Conservation (phyloP, 2,888 invertebrate species). For the Lycia hirtaria region DNA sequence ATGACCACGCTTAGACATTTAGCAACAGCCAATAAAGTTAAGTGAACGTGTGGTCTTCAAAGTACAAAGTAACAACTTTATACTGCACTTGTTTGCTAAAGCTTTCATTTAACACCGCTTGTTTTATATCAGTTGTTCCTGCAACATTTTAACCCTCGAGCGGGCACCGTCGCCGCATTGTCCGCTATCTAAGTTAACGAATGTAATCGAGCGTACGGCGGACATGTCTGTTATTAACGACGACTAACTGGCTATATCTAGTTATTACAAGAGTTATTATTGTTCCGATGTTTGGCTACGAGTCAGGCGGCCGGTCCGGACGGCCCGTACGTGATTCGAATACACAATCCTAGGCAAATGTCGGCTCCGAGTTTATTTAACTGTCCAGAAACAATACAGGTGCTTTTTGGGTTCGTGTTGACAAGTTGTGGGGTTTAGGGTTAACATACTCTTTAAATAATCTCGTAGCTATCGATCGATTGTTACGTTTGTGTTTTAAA, state of each 20-base stretch:
- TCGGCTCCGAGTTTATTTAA: slow-evolving; percentile 40
- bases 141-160: slow-evolving; percentile 45
- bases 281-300: slow-evolving; percentile 43
- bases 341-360: slow-evolving; percentile 38
- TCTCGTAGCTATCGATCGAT: slow-evolving; percentile 15
- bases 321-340: slow-evolving; percentile 32
- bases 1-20: too few species aligned
- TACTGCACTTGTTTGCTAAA: too few species aligned
- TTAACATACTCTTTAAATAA: slow-evolving; percentile 30
- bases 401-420: slow-evolving; percentile 33
- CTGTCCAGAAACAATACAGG: slow-evolving; percentile 34
- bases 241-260: slow-evolving; percentile 48
- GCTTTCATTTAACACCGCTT: neutral
- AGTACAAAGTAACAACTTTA: too few species aligned
- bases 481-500: slow-evolving; percentile 18
- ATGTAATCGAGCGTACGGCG: slow-evolving; percentile 60
- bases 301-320: slow-evolving; percentile 46
- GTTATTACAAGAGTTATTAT: slow-evolving; percentile 53
- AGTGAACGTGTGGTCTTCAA: too few species aligned
- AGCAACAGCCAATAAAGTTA: too few species aligned
- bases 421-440: slow-evolving; percentile 30
- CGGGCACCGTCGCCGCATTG: slow-evolving; percentile 40
- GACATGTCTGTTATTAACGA: slow-evolving; percentile 66
- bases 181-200: slow-evolving; percentile 62
- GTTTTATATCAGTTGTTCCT: slow-evolving; percentile 9